phyloP scores from a whole-genome alignment of 2,888 invertebrate species.

The Mellilla xanthometata region DNA sequence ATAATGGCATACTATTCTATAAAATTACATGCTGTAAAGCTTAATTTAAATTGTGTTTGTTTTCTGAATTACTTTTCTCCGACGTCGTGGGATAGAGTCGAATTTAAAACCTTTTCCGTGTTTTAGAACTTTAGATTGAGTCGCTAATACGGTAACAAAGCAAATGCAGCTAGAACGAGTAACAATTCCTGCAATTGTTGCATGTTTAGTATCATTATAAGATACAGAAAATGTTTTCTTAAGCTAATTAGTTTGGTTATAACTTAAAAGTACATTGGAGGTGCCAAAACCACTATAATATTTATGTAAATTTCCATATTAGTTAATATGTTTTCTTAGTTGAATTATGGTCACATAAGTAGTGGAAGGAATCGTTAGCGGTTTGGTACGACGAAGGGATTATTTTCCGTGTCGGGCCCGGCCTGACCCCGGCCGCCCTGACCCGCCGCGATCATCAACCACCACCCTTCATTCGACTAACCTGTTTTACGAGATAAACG shows the following conservation, averaged over 20 bases:
- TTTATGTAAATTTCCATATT: too few species aligned
- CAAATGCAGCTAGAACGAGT: background rate
- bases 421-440: conserved; percentile 68
- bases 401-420: conserved; percentile 62
- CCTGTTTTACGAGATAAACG: conserved; percentile 67
- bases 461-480: conserved; percentile 67
- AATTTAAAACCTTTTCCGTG: conserved; percentile 18
- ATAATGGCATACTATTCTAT: conserved; percentile 45
- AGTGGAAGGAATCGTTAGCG: conserved; percentile 46
- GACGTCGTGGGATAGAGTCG: conserved; percentile 7
- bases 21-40: conserved; percentile 33
- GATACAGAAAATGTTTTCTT: too few species aligned
- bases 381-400: conserved; percentile 49
- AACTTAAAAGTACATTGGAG: too few species aligned
- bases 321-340: conserved; percentile 41
- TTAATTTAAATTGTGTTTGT: conserved; percentile 35
- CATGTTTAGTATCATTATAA: too few species aligned
- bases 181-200: background rate
- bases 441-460: conserved; percentile 64
- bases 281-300: too few species aligned
- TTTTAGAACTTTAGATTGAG: conserved; percentile 15
- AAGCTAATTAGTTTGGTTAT: too few species aligned
- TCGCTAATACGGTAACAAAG: conserved; percentile 11
- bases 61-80: conserved; percentile 28
- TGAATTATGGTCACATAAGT: conserved; percentile 48